Percentiles rank a stretch among this genome's conserved stretches.
Conservation (phyloP, 2,888 invertebrate species). For the Xestobium rufovillosum region DNA sequence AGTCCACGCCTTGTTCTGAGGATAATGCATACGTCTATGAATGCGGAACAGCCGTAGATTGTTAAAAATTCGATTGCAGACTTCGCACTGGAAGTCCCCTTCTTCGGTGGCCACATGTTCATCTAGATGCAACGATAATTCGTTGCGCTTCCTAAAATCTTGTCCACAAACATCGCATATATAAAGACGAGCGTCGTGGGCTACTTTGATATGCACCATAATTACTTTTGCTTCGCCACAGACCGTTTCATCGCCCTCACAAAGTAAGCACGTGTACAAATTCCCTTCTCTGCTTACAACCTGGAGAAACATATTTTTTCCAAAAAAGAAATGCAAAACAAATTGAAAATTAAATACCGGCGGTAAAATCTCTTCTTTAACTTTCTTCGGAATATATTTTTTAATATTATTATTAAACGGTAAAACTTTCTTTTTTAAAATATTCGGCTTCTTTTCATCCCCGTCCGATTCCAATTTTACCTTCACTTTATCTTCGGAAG, state of each 20-base stretch:
- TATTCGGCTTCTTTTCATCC: constrained; percentile 33
- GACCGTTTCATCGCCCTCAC: constrained; percentile 41
- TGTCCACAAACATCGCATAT: constrained; percentile 64
- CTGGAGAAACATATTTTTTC: constrained; percentile 5
- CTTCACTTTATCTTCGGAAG: constrained; percentile 19
- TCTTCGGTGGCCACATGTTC: constrained; percentile 55
- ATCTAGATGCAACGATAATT: constrained; percentile 57
- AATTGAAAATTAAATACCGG: constrained; percentile 21
- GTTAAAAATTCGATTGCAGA: constrained; percentile 54
- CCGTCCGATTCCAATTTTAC: constrained; percentile 30
- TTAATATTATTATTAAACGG: constrained; percentile 8
- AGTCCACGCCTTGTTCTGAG: constrained; percentile 53
- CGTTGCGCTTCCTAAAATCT: constrained; percentile 56
- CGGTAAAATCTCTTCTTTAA: constrained; percentile 30
- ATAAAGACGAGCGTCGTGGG: constrained; percentile 58
- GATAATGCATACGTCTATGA: constrained; percentile 58
- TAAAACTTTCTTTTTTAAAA: constrained; percentile 30
- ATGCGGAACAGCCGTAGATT: constrained; percentile 54
- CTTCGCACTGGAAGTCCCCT: constrained; percentile 54
- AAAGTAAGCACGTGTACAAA: constrained; percentile 51
- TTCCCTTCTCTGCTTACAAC: constrained; percentile 30
- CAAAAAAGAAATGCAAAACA: constrained; percentile 6
- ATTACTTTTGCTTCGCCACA: constrained; percentile 52
- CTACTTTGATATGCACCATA: constrained; percentile 52
- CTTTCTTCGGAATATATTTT: constrained; percentile 21